Percentiles rank a stretch among this genome's conserved stretches.
These are phyloP conservation scores for Ridgeia piscesae DNA, from an alignment of 1,140 invertebrate genomes.

Conservation along the genomic window DNA sequence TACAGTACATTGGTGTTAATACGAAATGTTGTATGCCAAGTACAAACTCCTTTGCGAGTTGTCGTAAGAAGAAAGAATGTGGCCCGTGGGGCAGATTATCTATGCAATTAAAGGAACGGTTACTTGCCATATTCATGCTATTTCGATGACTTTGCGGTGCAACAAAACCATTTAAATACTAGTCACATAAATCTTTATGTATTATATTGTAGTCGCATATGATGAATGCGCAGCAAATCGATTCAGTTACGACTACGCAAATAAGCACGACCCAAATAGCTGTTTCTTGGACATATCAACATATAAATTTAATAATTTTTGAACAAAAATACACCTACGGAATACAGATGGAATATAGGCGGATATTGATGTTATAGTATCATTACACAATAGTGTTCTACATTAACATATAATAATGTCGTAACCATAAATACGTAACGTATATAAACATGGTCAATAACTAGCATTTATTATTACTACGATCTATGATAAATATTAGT, in stretches of 20 bases:
- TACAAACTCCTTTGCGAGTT: neutral
- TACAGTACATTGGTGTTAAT: neutral
- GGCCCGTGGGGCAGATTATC: neutral
- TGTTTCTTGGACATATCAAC: neutral
- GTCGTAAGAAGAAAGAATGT: neutral
- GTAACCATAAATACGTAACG: too few species aligned
- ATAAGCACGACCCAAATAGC: neutral
- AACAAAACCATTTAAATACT: neutral
- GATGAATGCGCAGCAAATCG: neutral
- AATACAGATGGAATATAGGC: too few species aligned
- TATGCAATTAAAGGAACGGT: neutral
- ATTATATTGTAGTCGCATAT: neutral
- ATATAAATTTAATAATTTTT: neutral
- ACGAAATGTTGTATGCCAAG: neutral
- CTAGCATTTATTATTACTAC: neutral
- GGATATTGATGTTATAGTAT: too few species aligned
- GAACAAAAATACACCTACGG: too few species aligned
- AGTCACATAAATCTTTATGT: neutral
- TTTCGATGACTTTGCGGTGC: neutral
- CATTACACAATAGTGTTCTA: too few species aligned
- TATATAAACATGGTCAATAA: too few species aligned
- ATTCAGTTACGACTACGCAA: neutral
- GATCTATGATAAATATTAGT: too few species aligned
- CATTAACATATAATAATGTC: neutral
- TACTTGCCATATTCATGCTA: neutral